These are phyloP conservation scores for Hippopotamyrus pictus DNA, from an alignment of 2,797 vertebrate genomes.

Conservation along the genomic window DNA sequence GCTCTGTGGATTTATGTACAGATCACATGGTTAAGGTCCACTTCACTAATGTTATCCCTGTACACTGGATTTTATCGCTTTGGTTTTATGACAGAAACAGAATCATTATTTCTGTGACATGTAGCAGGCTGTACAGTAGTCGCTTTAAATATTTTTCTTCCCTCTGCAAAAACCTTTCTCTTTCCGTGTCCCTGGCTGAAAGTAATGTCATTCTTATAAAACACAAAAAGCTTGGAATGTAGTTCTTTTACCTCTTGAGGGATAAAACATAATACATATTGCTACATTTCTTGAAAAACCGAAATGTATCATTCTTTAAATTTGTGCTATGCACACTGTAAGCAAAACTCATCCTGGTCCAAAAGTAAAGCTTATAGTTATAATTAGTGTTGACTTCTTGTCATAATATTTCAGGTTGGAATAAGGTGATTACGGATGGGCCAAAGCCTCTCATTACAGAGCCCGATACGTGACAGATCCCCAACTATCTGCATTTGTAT, in stretches of 20 bases:
- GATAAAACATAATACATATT: neutral
- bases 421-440: neutral
- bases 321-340: neutral
- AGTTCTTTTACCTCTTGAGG: neutral
- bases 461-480: constrained; percentile 4
- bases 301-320: neutral
- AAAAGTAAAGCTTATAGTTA: neutral
- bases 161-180: neutral
- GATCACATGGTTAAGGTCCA: neutral
- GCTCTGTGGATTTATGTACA: neutral
- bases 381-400: neutral
- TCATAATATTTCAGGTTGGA: constrained; percentile 3
- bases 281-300: neutral
- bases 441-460: constrained; percentile 12
- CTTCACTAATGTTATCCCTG: neutral
- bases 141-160: neutral
- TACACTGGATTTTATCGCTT: neutral
- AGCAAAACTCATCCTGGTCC: neutral
- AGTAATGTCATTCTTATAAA: neutral
- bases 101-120: neutral
- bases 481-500: neutral
- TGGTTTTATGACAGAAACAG: neutral
- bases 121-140: neutral
- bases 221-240: neutral
- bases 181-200: neutral